These are phyloP conservation scores for Sinocyclocheilus rhinocerous DNA, from an alignment of 2,113 vertebrate genomes.

Conservation along the genomic window DNA sequence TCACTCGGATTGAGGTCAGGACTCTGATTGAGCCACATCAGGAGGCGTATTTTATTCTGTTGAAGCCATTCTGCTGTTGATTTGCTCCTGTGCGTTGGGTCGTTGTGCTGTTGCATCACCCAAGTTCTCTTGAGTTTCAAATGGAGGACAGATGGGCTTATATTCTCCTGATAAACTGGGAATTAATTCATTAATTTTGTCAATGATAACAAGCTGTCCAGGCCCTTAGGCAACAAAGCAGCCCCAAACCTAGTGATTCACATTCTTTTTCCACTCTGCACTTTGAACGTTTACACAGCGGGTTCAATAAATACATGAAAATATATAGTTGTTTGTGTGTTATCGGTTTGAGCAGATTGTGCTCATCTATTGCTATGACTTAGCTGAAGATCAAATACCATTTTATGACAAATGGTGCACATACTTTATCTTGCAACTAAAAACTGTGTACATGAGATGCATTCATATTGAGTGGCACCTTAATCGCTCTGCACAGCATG, in stretches of 20 bases:
- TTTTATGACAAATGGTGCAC: background rate
- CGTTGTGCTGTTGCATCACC: background rate
- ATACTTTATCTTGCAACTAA: background rate
- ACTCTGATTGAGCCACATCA: background rate
- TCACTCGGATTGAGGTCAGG: background rate
- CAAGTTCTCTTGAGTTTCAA: background rate
- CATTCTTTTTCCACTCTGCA: background rate
- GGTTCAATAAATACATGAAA: background rate
- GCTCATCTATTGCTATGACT: background rate
- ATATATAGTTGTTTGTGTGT: background rate
- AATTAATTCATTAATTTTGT: background rate
- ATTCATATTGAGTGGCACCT: constrained; percentile 14
- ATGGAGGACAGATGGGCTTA: background rate
- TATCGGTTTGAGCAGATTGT: background rate
- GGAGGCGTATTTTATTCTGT: background rate
- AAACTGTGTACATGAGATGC: constrained; percentile 3
- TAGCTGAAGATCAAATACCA: background rate
- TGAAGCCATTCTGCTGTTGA: constrained; percentile 3
- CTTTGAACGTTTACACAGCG: background rate
- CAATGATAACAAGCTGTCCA: background rate
- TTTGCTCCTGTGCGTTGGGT: background rate
- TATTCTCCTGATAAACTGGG: background rate
- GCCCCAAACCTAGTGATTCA: background rate
- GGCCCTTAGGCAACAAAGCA: background rate
- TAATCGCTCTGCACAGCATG: background rate